A percentile compares a stretch with the other conserved stretches of the same genome.
These are phyloP conservation scores for Enchytraeus crypticus DNA, from an alignment of 2,888 invertebrate species.

Conservation along the genomic window DNA sequence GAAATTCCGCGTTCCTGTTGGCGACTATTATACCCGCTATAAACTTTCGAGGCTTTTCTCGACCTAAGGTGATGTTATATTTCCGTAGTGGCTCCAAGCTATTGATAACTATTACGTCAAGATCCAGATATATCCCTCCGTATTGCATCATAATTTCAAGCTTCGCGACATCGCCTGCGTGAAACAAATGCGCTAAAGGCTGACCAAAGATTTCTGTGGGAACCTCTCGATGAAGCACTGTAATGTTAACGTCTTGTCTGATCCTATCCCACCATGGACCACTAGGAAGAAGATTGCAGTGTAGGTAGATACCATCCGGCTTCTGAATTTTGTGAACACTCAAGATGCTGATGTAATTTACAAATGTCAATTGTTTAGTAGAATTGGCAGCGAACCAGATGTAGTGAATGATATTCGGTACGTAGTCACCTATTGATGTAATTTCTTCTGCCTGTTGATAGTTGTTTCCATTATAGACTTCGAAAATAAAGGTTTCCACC, in stretches of 20 bases:
- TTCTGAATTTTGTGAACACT: constrained; percentile 25
- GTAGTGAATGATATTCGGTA: constrained; percentile 30
- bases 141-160: constrained; percentile 24
- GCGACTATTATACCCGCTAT: constrained; percentile 26
- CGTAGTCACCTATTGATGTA: too few species aligned
- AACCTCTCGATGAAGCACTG: constrained; percentile 13
- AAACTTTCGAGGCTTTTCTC: constrained; percentile 22
- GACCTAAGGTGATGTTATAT: constrained; percentile 22
- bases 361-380: constrained; percentile 19
- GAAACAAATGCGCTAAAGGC: constrained; percentile 17
- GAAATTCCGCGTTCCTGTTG: constrained; percentile 15
- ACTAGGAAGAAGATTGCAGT: constrained; percentile 24
- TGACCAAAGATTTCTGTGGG: constrained; percentile 15
- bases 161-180: constrained; percentile 24
- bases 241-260: constrained; percentile 14
- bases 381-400: too few species aligned
- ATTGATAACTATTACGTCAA: constrained; percentile 25
- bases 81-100: constrained; percentile 21
- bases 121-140: constrained; percentile 28
- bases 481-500: too few species aligned
- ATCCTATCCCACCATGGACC: constrained; percentile 27
- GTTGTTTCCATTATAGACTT: too few species aligned
- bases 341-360: constrained; percentile 26
- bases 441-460: too few species aligned
- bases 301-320: constrained; percentile 23